Percentiles rank a stretch among this genome's conserved stretches.
Conservation (phyloP, 2,797 vertebrate genomes). For the Lacerta viridis region DNA sequence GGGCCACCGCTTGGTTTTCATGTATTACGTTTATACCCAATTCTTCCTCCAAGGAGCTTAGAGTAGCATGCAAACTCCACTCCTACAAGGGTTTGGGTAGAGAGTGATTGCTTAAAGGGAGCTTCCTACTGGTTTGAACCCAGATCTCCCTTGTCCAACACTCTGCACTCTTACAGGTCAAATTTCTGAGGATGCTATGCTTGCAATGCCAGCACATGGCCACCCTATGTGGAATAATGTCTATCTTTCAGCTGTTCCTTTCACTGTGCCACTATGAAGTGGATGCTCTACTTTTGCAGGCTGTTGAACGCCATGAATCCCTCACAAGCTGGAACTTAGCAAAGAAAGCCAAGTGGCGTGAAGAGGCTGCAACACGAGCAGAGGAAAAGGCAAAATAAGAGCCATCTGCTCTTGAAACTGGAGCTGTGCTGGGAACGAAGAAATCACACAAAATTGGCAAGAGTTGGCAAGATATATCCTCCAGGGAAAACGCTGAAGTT, state of each 20-base stretch:
- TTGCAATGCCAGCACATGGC: not conserved
- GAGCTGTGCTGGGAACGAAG: accelerated
- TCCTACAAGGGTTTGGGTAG: not conserved
- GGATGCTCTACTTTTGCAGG: constrained; percentile 63
- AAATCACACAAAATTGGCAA: not conserved
- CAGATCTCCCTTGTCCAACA: not conserved
- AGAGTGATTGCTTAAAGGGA: not conserved
- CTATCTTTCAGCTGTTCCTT: not conserved
- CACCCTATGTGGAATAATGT: not conserved
- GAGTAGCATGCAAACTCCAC: not conserved
- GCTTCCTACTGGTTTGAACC: not conserved
- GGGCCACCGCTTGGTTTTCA: no score
- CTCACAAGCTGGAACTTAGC: constrained; percentile 82
- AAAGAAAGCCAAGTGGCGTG: constrained; percentile 82
- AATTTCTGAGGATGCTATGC: not conserved
- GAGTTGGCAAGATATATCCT: not conserved
- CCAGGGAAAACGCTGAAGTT: not conserved
- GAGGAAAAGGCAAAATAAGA: constrained; percentile 74
- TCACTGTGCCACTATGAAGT: accelerated
- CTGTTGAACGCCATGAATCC: constrained; percentile 79
- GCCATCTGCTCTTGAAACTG: accelerated
- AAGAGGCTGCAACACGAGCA: constrained; percentile 64
- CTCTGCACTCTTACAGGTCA: not conserved
- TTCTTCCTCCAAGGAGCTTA: not conserved
- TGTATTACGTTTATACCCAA: not conserved